Percentiles rank a stretch among this genome's conserved stretches.
phyloP scores from a whole-genome alignment of 2,888 invertebrate species.

The Nemurella pictetii region DNA sequence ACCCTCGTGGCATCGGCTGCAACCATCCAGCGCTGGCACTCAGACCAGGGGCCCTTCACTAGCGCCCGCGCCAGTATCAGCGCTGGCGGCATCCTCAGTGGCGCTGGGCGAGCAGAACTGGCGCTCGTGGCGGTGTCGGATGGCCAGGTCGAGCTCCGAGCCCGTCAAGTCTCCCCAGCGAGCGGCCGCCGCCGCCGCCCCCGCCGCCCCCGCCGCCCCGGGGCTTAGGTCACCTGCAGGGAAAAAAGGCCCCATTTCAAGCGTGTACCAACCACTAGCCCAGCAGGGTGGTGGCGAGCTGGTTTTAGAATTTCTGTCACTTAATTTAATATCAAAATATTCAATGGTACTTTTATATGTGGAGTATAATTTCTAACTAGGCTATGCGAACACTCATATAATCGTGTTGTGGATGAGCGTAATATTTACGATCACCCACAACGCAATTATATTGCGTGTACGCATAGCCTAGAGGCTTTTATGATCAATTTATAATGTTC shows the following conservation, averaged over 20 bases:
- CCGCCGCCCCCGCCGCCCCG: not conserved
- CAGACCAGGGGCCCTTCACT: not conserved
- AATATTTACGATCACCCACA: too few species aligned
- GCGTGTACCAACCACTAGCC: too few species aligned
- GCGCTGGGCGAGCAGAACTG: constrained; percentile 9
- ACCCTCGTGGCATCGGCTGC: not conserved
- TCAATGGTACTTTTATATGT: too few species aligned
- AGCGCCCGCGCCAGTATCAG: not conserved
- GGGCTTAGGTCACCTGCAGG: not conserved
- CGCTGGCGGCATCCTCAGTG: not conserved
- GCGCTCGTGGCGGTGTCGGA: constrained; percentile 7
- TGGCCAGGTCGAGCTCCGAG: constrained; percentile 37
- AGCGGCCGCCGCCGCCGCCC: not conserved
- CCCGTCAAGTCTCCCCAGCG: constrained; percentile 32
- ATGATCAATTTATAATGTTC: too few species aligned
- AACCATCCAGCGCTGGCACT: not conserved
- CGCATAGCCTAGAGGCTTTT: too few species aligned
- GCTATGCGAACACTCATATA: too few species aligned
- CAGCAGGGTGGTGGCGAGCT: too few species aligned
- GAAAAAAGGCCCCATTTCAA: not conserved
- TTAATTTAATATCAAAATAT: too few species aligned
- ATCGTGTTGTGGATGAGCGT: too few species aligned
- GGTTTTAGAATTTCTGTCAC: too few species aligned
- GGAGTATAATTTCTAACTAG: too few species aligned
- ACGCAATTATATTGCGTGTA: too few species aligned